Base-by-base conservation (phyloP, 2,888 invertebrate genomes). In the Taphrorychus bicolor region DNA sequence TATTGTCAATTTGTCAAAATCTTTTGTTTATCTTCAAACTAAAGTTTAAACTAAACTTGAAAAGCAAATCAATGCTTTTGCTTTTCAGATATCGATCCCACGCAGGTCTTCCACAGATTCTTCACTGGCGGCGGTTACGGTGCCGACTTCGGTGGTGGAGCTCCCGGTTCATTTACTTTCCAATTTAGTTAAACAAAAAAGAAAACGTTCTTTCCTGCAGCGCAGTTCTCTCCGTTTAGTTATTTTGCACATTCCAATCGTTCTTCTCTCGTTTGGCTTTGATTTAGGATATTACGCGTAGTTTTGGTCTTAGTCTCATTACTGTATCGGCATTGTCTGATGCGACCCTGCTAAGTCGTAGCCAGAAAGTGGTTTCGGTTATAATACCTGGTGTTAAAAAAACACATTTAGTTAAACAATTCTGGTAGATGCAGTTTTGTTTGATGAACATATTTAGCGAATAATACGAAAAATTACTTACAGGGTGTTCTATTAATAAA, bases 71-170 rank as follows among this genome's bases (percentile, higher is more conserved):
- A 32, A 32, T 32, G 11, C 7, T 5, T 14, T 5, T 52, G 5
- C 7, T 48, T 59, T 80, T 58, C 86, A 88, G 90, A 92, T 80
- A 88, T 93, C 76, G 93, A 94, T 83, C 92, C 94, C 5, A 90
- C 90, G 79, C 89, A 91, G 80, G 91, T 94, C 81, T 95, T 94
- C 88, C 92, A 92, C 78, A 87, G 91, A 2, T 94, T 94, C 87
- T 95, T 92, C 85, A 88, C 84, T 60, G 84, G 84, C 17, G 84
- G 84, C 61, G 3, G 32, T 32, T 32, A 32, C 3, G 32, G 32
- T 1, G 16, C 14, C 5, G 45, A 45, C 11, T 45, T 45, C 17
- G 45, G 45, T 16, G 45, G 45, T 5, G 45, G 16, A 16, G 9
- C 17, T 17, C 45, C 45, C 1, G 45, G 45, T n/a, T 14, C 16